phyloP scores from a whole-genome alignment of 2,113 vertebrate genomes.

The Porphyrio hochstetteri region DNA sequence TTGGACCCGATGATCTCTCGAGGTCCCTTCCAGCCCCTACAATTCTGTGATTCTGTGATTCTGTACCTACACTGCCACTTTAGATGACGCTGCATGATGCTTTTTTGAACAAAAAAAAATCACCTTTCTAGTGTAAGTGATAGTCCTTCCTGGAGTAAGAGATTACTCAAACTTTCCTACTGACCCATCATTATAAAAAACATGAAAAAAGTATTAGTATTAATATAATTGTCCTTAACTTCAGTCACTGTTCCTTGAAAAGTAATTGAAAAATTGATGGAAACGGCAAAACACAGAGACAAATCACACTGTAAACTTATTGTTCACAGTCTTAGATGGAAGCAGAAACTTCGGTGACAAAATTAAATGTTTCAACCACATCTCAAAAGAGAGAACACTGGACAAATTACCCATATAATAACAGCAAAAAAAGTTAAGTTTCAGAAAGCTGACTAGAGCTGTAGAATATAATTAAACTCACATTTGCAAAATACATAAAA shows the following conservation, averaged over 20 bases:
- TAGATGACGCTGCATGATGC: neutral
- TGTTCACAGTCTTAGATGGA: neutral
- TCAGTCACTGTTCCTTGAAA: neutral
- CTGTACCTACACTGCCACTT: neutral
- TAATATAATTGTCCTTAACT: neutral
- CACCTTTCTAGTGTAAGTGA: neutral
- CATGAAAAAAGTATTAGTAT: neutral
- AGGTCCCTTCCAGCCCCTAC: no score
- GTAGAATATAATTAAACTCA: neutral
- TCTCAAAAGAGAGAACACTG: neutral
- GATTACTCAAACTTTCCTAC: neutral
- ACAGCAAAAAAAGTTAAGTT: neutral
- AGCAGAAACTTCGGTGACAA: neutral
- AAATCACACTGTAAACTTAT: neutral
- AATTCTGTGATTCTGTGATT: no score
- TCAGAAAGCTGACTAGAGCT: neutral
- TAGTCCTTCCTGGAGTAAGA: neutral
- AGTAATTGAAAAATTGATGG: neutral
- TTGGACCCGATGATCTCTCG: no score
- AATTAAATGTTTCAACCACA: neutral
- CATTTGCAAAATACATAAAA: neutral
- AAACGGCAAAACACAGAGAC: neutral
- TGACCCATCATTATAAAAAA: neutral
- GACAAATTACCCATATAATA: neutral
- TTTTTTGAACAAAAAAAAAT: neutral